Evolutionary conservation across 2,113 vertebrate species (phyloP), one percentile per base, ranked within the genome.

Genomic region (Vireo altiloquus): DNA sequence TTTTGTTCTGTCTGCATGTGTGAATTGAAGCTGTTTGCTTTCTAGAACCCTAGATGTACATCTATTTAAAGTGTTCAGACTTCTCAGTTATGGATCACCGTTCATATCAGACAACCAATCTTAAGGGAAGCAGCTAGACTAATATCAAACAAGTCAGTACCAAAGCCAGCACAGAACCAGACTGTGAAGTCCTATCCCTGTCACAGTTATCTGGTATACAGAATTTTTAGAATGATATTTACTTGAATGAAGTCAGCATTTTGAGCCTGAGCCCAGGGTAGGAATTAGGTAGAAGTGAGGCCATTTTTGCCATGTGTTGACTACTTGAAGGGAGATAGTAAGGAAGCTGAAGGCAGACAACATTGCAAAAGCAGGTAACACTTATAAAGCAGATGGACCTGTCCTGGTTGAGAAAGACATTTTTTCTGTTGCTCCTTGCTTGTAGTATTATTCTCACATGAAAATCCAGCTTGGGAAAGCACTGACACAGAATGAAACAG

Each of bases 401-500:
- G 53, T 76, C 83, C 95, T 49, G 68, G 82, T 59, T 94, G 80
- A 93, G 61, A 94, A 91, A 66, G 25, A 31, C 52, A 68, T 89
- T 91, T 72, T 76, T 91, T 81, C 87, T 49, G 44, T 68, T 81
- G 68, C 91, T 95, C 46, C 59, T 94, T 93, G 49, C 94, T 85
- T 90, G 78, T 54, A 42, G 22, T 31, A 39, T 64, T 54, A 42
- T 63, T 74, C 79, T 80, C 77, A 72, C 90, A 92, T 82, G 97
- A 92, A 96, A 96, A 95, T 97, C 72, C 86, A 95, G 57, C 88
- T 66, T 80, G 86, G 91, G 78, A 69, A 96, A 97, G 94, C 64
- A 91, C 57, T 52, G 74, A 89, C 81, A 53, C 76, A 95, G 95
- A 97, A 96, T 82, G 78, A 96, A 97, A 94, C 89, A 90, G 84